Base-by-base conservation (phyloP, 2,797 vertebrate species). In the Myotis daubentonii region DNA sequence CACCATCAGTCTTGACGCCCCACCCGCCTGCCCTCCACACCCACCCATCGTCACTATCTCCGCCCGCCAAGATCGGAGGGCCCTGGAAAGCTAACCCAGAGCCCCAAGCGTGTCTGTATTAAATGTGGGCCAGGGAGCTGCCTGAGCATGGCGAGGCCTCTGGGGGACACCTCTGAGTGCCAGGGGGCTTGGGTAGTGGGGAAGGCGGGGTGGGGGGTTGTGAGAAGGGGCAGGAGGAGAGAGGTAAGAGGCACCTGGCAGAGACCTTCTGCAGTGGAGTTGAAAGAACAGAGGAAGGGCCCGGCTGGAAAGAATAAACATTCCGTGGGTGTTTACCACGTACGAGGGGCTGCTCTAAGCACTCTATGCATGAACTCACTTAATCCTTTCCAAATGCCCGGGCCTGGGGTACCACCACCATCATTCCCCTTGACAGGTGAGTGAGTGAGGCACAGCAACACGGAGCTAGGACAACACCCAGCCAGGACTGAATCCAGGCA, bases 21-120 rank as follows among this genome's bases (percentile, higher is more conserved):
- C 25, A 62, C 57, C 57, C 9, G 5, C 55, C 55, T 13, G 25
- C 9, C 11, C 22, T n/a, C 19, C 4, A 16, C 2, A 11, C 13
- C 36, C 41, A 36, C 10, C 38, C 74, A 30, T 25, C 5, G 3
- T 74, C 57, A 1, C 66, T 57, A 0, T 53, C 13, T 47, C 44
- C 30, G n/a, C 38, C 36, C 57, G 68, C 0, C 1, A 13, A 57
- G 47, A n/a, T 33, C 68, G 22, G 51, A 80, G 19, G 20, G 3
- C 15, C 15, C 76, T 2, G 3, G 53, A 70, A 87, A 76, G 47
- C 36, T 10, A 28, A 60, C 17, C 36, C 8, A 3, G 30, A 71
- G 12, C 51, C 25, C 36, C 7, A 22, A 57, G 36, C 0, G 0
- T 38, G 68, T 78, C 57, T 44, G 33, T 28, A 8, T 3, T 33